Percentiles rank a stretch among this genome's conserved stretches.
Evolutionary conservation across 2,113 vertebrate genomes (phyloP).

Genomic region (Cyprinodon brontotheroides): DNA sequence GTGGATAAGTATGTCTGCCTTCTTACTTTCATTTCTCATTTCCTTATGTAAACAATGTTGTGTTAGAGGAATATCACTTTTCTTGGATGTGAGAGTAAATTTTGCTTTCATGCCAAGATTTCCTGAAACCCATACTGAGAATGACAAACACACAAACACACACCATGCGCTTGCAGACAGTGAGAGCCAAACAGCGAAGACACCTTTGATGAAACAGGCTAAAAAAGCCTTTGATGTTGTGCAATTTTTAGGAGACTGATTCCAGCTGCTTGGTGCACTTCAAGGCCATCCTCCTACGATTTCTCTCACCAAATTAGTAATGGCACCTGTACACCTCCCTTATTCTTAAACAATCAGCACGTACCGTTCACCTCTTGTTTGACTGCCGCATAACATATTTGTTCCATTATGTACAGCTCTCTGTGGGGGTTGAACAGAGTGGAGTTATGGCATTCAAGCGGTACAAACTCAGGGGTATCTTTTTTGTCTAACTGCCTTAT

Average conservation of each 20-base stretch:
- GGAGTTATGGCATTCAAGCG: constrained; percentile 8
- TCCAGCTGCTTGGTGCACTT: constrained; percentile 76
- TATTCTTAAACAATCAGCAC: constrained; percentile 73
- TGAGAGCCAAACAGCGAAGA: constrained; percentile 43
- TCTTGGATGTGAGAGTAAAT: constrained; percentile 50
- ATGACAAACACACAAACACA: constrained; percentile 60
- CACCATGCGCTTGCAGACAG: constrained; percentile 46
- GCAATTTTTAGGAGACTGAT: constrained; percentile 68
- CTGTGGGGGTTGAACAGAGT: constrained; percentile 28
- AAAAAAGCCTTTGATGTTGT: constrained; percentile 75
- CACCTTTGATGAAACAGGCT: constrained; percentile 73
- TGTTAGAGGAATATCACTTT: constrained; percentile 62
- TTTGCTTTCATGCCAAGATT: constrained; percentile 74
- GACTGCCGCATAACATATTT: constrained; percentile 63
- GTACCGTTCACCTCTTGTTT: constrained; percentile 65
- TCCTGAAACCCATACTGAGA: constrained; percentile 61
- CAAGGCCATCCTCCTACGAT: constrained; percentile 60
- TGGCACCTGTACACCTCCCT: constrained; percentile 71
- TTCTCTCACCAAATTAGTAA: constrained; percentile 73
- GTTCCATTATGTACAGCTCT: constrained; percentile 62
- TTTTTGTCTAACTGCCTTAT: background rate
- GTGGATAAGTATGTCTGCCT: constrained; percentile 44
- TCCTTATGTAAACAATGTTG: constrained; percentile 69
- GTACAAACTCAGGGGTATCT: background rate
- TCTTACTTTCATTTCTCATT: constrained; percentile 72